Base-by-base conservation (phyloP, 2,113 vertebrate species). In the Mesoclemmys tuberculata region DNA sequence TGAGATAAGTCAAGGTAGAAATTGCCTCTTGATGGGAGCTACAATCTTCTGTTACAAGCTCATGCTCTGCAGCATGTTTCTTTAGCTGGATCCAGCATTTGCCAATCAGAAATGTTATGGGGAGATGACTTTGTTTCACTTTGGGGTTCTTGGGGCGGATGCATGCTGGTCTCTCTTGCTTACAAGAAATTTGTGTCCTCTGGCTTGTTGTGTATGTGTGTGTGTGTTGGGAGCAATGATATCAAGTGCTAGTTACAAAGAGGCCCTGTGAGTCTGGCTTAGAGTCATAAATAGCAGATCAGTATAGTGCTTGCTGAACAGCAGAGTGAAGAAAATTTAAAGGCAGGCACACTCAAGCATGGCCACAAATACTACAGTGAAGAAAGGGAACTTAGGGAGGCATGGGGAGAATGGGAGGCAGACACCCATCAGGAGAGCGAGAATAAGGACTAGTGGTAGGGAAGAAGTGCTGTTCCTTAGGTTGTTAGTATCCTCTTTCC, bases 161-260 rank as follows among this genome's bases (percentile, higher is more conserved):
- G 6, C 44, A 18, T 5, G 3, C 8, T 84, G 80, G 51, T 56
- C 55, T 56, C 77, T 24, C 4, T 1, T 3, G 44, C 77, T 54
- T 55, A 14, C 14, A 48, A 21, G 82, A 79, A 55, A 8, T 1
- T 21, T 83, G 51, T 87, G 24, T 35, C 81, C 77, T 46, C 9
- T 0, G 0, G 54, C 75, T 51, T 4, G 51, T 2, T 27, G 35
- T 7, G 11, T n/a, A 38, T 11, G 8, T 14, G 1, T 71, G 49
- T 41, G 85, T 74, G 88, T 86, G 24, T 83, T 84, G 29, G 74
- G 64, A 78, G 22, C 71, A 91, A 31, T 84, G 79, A 87, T 84
- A 79, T 46, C 44, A 7, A 77, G 41, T 27, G 38, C 74, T 77
- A 46, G 26, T 46, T 46, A 16, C 46, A 77, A 29, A 46, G 74